A percentile compares a stretch with the other conserved stretches of the same genome.
These are phyloP conservation scores for Scopus umbretta DNA, from an alignment of 2,113 vertebrate species.

Conservation along the genomic window DNA sequence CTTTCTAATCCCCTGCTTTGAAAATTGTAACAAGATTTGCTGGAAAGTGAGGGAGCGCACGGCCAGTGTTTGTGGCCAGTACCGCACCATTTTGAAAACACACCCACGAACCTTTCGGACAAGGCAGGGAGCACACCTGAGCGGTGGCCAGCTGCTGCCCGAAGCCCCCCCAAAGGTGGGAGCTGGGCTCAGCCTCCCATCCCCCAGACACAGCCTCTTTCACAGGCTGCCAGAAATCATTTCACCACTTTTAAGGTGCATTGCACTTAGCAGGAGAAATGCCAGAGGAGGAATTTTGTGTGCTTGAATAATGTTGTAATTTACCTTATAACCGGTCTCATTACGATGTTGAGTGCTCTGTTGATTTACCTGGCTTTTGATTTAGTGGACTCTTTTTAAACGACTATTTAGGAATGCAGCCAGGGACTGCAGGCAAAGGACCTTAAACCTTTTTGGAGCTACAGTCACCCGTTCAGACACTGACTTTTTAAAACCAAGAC, in stretches of 20 bases:
- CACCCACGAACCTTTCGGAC: background rate
- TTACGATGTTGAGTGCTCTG: constrained; percentile 4
- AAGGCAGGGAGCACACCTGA: background rate
- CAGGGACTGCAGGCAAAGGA: constrained; percentile 27
- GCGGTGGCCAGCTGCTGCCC: background rate
- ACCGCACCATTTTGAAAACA: background rate
- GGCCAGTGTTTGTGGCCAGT: background rate
- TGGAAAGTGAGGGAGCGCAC: background rate
- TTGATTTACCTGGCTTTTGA: constrained; percentile 60
- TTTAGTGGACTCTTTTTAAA: constrained; percentile 32
- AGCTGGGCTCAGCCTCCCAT: background rate
- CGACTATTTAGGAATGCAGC: background rate
- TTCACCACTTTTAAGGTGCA: background rate
- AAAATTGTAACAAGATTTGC: constrained; percentile 6
- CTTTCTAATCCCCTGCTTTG: constrained; percentile 7
- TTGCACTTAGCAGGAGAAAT: constrained; percentile 23
- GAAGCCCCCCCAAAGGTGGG: background rate
- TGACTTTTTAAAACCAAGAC: background rate
- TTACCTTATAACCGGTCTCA: constrained; percentile 25
- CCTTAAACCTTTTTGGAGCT: constrained; percentile 3
- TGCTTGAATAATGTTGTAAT: constrained; percentile 61
- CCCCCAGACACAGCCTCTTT: background rate
- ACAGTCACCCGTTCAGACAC: background rate
- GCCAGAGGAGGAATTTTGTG: constrained; percentile 49
- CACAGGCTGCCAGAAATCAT: constrained; percentile 26